A percentile compares a stretch with the other conserved stretches of the same genome.
Evolutionary conservation across 2,797 vertebrate genomes (phyloP).

Genomic region (Amazona ochrocephala): DNA sequence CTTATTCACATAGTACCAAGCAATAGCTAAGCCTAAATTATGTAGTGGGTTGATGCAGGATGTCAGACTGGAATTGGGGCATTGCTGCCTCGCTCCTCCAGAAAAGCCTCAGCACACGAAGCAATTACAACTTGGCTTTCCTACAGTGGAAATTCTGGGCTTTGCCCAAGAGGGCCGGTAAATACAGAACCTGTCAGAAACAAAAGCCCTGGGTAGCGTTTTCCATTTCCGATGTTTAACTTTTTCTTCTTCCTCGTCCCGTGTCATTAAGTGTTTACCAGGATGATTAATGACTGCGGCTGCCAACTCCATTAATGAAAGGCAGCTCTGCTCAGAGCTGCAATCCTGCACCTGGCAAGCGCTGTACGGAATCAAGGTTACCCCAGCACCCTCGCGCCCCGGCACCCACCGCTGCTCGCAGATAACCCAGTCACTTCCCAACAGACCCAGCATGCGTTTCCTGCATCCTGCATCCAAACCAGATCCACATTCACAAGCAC

Average conservation of each 20-base stretch:
- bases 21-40: neutral
- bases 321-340: constrained; percentile 34
- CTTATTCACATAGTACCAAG: neutral
- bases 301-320: constrained; percentile 49
- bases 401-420: neutral
- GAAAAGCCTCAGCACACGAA: neutral
- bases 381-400: neutral
- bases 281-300: constrained; percentile 66
- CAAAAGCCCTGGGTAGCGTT: constrained; percentile 14
- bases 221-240: constrained; percentile 35
- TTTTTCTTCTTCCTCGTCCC: constrained; percentile 29
- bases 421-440: neutral
- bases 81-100: neutral
- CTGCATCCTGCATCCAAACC: neutral
- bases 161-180: neutral
- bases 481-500: neutral
- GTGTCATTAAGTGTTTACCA: constrained; percentile 66
- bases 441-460: fast-evolving
- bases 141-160: neutral
- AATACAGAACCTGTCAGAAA: neutral
- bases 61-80: neutral
- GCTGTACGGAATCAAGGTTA: neutral
- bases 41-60: too few species aligned
- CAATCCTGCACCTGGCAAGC: neutral
- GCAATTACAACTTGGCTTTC: neutral